Evolutionary conservation across 2,888 invertebrate genomes (phyloP), one percentile per base, ranked within the genome.

Genomic region (Agrotis segetum): DNA sequence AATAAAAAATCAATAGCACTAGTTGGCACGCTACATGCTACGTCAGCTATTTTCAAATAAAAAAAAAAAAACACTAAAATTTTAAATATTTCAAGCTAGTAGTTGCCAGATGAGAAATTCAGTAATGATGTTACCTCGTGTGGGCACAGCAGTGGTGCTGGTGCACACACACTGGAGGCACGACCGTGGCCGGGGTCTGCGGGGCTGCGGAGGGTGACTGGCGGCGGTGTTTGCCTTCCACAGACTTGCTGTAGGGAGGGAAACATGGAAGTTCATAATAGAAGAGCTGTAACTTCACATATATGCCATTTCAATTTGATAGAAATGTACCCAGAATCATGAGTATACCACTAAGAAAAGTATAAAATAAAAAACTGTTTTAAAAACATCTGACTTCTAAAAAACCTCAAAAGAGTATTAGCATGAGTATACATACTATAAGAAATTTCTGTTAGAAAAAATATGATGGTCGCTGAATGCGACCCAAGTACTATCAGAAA

Each of bases 81-180:
- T 34, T 5, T 2, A 21, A 21, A 47, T 21, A 17, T 7, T 21
- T 21, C 66, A 11, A 49, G 49, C 46, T 34, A 67, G 19, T 47
- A n/a, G 21, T 19, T 67, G 66, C 66, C 19, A 34, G 0, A 11
- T 1, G 17, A 17, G 19, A 17, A 24, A 29, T 19, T 6, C 11
- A 34, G n/a, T 17, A 17, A 9, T 17, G 19, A 34, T 5, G 14
- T 67, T 47, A 67, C 66, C 47, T 66, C 5, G 24, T 29, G 47
- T 67, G 66, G 11, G 14, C 9, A 66, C 68, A 67, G 68, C 67
- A 67, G n/a, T 49, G 40, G 16, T 49, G 67, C 34, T 56, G 55
- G 6, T 67, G 66, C 24, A 13, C 16, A n/a, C 67, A 67, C 4
- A n/a, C 19, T 2, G 29, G 3, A 3, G 46, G 21, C 11, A 19